Conservation (phyloP, 2,113 vertebrate genomes). For the Vombatus ursinus region DNA sequence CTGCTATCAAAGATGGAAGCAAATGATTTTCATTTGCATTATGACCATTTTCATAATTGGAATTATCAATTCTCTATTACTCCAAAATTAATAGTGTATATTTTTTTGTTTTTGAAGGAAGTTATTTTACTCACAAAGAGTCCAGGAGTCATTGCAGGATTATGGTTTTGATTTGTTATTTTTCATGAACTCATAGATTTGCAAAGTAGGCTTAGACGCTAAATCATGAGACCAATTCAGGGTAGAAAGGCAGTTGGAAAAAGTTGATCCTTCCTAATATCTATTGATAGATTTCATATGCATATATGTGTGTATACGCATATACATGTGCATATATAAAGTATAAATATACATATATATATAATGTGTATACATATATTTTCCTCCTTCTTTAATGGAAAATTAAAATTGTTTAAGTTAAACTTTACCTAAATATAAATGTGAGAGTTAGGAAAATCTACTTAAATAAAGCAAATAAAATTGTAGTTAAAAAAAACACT, state of each 20-base stretch:
- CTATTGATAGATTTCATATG: neutral
- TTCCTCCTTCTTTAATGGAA: neutral
- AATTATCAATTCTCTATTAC: neutral
- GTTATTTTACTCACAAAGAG: neutral
- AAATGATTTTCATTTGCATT: neutral
- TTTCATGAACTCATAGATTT: neutral
- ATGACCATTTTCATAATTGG: neutral
- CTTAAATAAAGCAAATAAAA: too few relatives aligned
- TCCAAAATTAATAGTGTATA: neutral
- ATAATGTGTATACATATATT: neutral
- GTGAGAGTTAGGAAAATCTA: neutral
- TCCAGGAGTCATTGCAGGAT: neutral
- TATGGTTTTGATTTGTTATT: neutral
- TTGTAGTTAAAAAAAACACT: too few relatives aligned
- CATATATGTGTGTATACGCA: too few relatives aligned
- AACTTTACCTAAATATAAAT: neutral
- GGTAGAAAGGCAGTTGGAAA: neutral
- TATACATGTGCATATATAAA: too few relatives aligned
- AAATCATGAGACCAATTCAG: neutral
- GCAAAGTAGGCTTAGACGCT: neutral
- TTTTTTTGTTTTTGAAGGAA: neutral
- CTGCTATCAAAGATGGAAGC: neutral
- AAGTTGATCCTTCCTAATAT: neutral
- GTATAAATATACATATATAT: too few relatives aligned
- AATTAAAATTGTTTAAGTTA: neutral